Percentiles rank a stretch among this genome's conserved stretches.
Conservation (phyloP, 2,888 invertebrate genomes). For the Drosophila mimica region DNA sequence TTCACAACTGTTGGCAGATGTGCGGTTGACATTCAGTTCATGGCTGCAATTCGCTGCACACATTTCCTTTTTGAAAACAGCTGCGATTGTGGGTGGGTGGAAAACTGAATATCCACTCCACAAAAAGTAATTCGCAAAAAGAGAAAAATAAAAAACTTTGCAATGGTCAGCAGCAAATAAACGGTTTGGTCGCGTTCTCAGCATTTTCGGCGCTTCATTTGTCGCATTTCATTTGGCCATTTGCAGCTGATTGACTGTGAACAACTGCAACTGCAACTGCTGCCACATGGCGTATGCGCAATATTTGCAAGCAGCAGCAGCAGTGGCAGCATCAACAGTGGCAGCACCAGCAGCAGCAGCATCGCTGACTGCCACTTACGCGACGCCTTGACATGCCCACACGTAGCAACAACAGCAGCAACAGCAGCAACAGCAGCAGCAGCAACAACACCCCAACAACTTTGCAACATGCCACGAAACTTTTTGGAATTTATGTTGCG, state of each 20-base stretch:
- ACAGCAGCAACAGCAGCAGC: conserved; percentile 3
- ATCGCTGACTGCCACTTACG: conserved; percentile 57
- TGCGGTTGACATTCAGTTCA: not conserved
- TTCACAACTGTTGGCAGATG: not conserved
- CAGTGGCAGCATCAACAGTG: conserved; percentile 18
- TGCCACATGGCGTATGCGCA: conserved; percentile 69
- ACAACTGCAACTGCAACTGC: conserved; percentile 46
- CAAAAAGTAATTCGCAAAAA: conserved; percentile 1
- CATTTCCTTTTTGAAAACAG: conserved; percentile 1
- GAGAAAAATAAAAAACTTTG: not conserved
- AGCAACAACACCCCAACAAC: conserved; percentile 59
- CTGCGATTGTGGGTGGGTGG: not conserved
- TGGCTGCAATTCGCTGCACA: conserved; percentile 3
- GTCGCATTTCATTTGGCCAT: conserved; percentile 57
- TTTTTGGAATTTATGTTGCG: conserved; percentile 71
- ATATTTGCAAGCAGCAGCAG: conserved; percentile 52
- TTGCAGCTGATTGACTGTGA: conserved; percentile 59
- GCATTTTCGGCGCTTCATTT: conserved; percentile 56
- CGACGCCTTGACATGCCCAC: conserved; percentile 78
- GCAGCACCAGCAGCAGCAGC: conserved; percentile 26
- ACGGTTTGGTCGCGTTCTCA: conserved; percentile 44
- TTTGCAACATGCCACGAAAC: conserved; percentile 75
- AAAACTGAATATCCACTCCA: conserved; percentile 7
- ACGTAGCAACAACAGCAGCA: conserved; percentile 56
- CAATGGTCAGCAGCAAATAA: conserved; percentile 17